These are phyloP conservation scores for Neodiprion pinetum DNA, from an alignment of 1,140 invertebrate genomes.

Conservation along the genomic window DNA sequence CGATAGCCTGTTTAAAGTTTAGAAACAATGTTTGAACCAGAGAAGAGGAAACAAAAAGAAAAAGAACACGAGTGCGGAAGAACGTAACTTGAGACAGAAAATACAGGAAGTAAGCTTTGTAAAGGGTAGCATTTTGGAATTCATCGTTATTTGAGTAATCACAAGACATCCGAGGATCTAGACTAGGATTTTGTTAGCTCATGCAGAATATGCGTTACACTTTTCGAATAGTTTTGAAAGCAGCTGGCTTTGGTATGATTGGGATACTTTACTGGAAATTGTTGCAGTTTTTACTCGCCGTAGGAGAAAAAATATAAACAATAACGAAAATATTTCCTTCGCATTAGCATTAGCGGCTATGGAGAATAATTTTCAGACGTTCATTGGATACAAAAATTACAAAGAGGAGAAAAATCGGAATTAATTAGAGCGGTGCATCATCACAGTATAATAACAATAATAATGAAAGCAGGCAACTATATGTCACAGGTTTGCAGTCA, in stretches of 20 bases:
- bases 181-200: not conserved
- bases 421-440: not conserved
- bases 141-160: too few relatives aligned
- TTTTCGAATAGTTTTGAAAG: too few relatives aligned
- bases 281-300: not conserved
- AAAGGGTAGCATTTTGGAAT: too few relatives aligned
- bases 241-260: too few relatives aligned
- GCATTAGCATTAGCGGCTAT: too few relatives aligned
- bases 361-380: too few relatives aligned
- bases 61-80: not conserved
- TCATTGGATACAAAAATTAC: too few relatives aligned
- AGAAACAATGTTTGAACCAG: slow-evolving; percentile 39
- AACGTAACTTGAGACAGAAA: slow-evolving; percentile 14
- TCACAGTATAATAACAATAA: not conserved
- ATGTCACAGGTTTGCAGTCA: not conserved
- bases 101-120: slow-evolving; percentile 36
- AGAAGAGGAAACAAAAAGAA: slow-evolving; percentile 15
- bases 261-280: not conserved
- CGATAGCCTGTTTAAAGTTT: slow-evolving; percentile 61
- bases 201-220: not conserved
- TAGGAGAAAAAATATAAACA: too few relatives aligned
- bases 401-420: not conserved
- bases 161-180: too few relatives aligned
- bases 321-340: too few relatives aligned
- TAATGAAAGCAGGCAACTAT: not conserved